phyloP scores from a whole-genome alignment of 2,797 vertebrate genomes.

The Morelia viridis region DNA sequence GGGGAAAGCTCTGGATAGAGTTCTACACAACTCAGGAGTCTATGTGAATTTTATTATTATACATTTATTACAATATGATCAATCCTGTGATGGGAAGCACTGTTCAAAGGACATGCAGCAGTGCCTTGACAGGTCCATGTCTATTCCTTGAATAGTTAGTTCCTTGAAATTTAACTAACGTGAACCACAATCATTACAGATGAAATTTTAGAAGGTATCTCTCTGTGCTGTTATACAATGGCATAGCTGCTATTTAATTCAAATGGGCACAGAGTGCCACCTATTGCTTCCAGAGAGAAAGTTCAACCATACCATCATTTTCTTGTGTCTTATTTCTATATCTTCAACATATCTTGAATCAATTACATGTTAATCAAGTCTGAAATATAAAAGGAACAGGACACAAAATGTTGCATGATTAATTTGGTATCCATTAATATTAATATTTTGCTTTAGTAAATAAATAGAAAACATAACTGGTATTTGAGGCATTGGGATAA shows the following conservation, averaged over 20 bases:
- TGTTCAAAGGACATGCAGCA: not conserved
- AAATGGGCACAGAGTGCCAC: conserved; percentile 14
- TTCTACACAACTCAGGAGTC: not conserved
- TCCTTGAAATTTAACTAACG: not conserved
- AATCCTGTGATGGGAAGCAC: not conserved
- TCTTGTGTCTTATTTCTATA: not conserved
- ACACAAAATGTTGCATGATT: not conserved
- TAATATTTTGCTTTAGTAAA: not conserved
- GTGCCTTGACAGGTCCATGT: not conserved
- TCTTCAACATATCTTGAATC: not conserved
- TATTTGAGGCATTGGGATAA: not conserved
- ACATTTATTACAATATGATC: not conserved
- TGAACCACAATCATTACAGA: not conserved
- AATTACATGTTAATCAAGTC: no score
- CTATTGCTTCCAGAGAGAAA: not conserved
- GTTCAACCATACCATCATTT: not conserved
- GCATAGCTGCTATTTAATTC: not conserved
- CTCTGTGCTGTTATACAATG: not conserved
- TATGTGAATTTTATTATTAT: not conserved
- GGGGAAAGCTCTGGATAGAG: not conserved
- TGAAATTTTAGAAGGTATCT: not conserved
- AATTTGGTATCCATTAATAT: not conserved
- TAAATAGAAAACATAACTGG: not conserved
- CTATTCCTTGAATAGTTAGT: no score
- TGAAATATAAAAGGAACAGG: not conserved